These are phyloP conservation scores for Antitype chi DNA, from an alignment of 2,888 invertebrate species.

Conservation along the genomic window DNA sequence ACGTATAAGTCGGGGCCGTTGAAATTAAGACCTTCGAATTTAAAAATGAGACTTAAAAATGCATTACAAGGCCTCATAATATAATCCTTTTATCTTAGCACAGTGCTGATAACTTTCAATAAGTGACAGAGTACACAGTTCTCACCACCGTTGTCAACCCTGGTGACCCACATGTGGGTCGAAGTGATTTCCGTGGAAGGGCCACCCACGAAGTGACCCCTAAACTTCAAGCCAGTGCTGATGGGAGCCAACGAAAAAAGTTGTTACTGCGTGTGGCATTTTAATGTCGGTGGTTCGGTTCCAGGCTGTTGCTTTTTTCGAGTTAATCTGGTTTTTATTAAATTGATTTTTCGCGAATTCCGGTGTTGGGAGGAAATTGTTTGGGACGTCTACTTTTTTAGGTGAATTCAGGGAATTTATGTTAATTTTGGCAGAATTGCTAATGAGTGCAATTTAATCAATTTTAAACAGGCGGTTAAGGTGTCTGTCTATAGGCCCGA, in stretches of 20 bases:
- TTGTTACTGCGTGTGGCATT: constrained; percentile 62
- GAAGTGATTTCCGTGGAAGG: constrained; percentile 60
- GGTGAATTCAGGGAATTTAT: constrained; percentile 23
- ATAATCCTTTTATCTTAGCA: constrained; percentile 22
- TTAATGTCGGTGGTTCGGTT: constrained; percentile 58
- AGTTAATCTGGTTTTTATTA: constrained; percentile 67
- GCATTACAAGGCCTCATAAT: constrained; percentile 35
- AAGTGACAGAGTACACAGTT: constrained; percentile 41
- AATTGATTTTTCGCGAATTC: constrained; percentile 64
- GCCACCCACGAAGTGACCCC: constrained; percentile 69
- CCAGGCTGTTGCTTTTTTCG: constrained; percentile 53
- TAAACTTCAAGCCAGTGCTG: constrained; percentile 58
- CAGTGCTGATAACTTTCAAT: constrained; percentile 23
- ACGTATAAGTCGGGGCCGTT: too few relatives aligned
- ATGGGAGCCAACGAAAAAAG: constrained; percentile 61
- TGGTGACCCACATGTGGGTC: constrained; percentile 57
- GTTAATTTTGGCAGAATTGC: constrained; percentile 13
- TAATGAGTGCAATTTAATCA: constrained; percentile 11
- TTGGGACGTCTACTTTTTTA: constrained; percentile 41
- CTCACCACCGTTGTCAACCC: constrained; percentile 53
- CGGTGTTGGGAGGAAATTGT: constrained; percentile 42
- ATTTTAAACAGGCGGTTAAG: not conserved
- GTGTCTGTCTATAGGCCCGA: not conserved
- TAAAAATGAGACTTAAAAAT: constrained; percentile 15
- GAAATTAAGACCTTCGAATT: not conserved